A percentile compares a stretch with the other conserved stretches of the same genome.
These are phyloP conservation scores for Mongoloraphidia duomilia DNA, from an alignment of 2,888 invertebrate species.

Conservation along the genomic window DNA sequence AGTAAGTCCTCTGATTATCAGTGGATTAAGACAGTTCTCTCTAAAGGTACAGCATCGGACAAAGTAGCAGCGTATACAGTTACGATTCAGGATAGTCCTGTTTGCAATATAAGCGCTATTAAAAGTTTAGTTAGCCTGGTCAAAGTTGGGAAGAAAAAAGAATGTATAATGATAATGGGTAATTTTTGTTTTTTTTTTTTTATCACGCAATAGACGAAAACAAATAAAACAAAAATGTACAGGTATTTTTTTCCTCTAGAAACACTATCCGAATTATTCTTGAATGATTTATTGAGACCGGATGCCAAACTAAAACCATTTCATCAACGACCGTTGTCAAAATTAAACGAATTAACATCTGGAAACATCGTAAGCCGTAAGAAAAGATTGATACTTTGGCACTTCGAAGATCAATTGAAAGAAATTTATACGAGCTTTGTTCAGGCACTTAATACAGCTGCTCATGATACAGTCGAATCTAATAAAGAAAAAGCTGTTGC, in stretches of 20 bases:
- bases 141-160: conserved; percentile 62
- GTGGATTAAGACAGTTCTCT: conserved; percentile 66
- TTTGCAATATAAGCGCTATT: conserved; percentile 59
- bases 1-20: conserved; percentile 47
- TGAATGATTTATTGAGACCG: conserved; percentile 53
- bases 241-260: conserved; percentile 35
- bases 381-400: conserved; percentile 62
- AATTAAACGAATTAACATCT: conserved; percentile 41
- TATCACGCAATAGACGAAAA: background rate
- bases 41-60: conserved; percentile 71
- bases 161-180: conserved; percentile 53
- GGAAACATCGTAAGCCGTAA: conserved; percentile 49
- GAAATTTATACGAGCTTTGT: conserved; percentile 51
- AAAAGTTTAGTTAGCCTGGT: conserved; percentile 60
- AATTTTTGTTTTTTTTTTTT: conserved; percentile 13
- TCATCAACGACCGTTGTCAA: conserved; percentile 44
- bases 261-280: conserved; percentile 61
- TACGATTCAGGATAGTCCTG: conserved; percentile 66
- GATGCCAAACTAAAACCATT: conserved; percentile 50
- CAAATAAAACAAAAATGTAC: background rate
- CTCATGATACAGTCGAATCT: conserved; percentile 63
- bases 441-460: conserved; percentile 52
- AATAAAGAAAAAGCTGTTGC: conserved; percentile 69
- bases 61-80: conserved; percentile 75
- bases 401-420: conserved; percentile 80